Conservation (phyloP, 2,888 invertebrate species). For the Drosophila kanekoi region DNA sequence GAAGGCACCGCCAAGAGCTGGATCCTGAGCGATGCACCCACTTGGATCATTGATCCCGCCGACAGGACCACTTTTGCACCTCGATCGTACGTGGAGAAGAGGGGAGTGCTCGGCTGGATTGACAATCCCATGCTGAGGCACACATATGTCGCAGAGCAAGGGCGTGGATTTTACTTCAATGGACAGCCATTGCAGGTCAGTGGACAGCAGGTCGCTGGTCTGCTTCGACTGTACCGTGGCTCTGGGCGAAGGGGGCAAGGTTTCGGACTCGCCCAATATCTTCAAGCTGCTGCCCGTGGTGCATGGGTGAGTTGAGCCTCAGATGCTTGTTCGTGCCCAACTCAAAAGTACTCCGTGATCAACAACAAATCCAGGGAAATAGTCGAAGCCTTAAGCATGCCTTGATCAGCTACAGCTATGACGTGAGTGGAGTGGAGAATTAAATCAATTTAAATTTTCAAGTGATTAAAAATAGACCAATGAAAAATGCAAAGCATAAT, state of each 20-base stretch:
- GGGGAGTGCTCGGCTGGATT: conserved; percentile 23
- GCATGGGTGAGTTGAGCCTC: conserved; percentile 32
- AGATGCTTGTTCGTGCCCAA: background rate
- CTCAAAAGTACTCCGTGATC: too few relatives aligned
- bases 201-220: conserved; percentile 27
- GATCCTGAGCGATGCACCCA: conserved; percentile 73
- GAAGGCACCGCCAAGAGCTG: conserved; percentile 89
- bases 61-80: conserved; percentile 51
- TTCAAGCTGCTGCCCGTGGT: conserved; percentile 15
- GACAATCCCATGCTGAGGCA: conserved; percentile 48
- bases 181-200: conserved; percentile 14
- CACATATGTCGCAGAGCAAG: conserved; percentile 22
- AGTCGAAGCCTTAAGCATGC: conserved; percentile 2
- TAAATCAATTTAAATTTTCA: conserved; percentile 9
- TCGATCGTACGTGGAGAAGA: conserved; percentile 42
- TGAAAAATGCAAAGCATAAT: conserved; percentile 41
- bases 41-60: conserved; percentile 68
- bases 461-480: background rate
- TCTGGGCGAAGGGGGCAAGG: background rate
- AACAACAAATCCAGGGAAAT: background rate
- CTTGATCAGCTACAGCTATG: background rate
- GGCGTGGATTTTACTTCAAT: conserved; percentile 16
- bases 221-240: background rate
- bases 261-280: background rate
- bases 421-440: background rate